These are phyloP conservation scores for Megaustenia siamemsis DNA, from an alignment of 2,888 invertebrate genomes.

Conservation along the genomic window DNA sequence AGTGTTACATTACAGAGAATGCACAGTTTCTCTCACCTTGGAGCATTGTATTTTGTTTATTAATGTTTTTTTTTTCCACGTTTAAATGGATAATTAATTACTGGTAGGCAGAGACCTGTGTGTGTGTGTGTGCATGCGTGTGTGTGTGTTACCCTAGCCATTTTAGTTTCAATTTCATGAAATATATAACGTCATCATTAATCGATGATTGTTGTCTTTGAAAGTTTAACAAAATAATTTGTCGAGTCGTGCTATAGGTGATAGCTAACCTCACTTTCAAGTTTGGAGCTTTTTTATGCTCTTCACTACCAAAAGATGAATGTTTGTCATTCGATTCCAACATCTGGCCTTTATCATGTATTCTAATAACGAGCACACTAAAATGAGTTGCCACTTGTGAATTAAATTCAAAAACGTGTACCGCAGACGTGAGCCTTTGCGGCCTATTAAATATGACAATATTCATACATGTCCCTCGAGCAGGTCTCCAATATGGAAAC, in stretches of 20 bases:
- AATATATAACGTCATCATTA: not conserved
- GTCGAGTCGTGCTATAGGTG: not conserved
- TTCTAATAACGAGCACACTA: not conserved
- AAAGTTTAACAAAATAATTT: not conserved
- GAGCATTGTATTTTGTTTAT: not conserved
- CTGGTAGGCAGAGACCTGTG: not conserved
- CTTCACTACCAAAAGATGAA: not conserved
- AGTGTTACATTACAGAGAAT: not conserved
- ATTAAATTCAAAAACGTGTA: not conserved
- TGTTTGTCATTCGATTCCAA: not conserved
- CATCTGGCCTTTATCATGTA: not conserved
- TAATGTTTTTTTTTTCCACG: not conserved
- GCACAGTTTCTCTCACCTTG: not conserved
- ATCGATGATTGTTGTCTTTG: not conserved
- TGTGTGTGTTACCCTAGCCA: not conserved
- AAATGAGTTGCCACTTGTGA: not conserved
- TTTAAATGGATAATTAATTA: not conserved
- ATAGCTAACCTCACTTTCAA: not conserved
- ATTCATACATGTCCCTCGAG: no score
- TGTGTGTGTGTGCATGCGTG: not conserved
- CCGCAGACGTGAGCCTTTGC: not conserved
- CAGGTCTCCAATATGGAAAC: no score
- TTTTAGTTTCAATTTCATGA: not conserved
- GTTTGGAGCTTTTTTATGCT: not conserved
- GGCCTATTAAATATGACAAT: no score